phyloP scores from a whole-genome alignment of 2,797 vertebrate species.

The Emydoidea blandingii region DNA sequence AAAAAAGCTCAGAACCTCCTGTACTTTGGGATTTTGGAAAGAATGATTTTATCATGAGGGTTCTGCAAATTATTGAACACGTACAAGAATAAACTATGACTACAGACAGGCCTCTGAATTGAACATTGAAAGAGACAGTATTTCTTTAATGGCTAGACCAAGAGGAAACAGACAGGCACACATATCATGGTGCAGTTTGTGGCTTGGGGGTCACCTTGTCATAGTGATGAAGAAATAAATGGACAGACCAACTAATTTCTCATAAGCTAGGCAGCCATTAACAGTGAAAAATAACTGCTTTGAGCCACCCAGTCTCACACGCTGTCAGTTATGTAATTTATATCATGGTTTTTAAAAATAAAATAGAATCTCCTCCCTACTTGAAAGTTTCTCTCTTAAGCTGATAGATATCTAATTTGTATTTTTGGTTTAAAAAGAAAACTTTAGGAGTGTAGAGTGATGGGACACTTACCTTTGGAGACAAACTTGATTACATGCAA shows the following conservation, averaged over 20 bases:
- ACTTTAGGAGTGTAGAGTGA: background rate
- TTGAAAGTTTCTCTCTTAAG: background rate
- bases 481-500: background rate
- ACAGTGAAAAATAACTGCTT: accelerated
- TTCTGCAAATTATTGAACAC: background rate
- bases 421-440: background rate
- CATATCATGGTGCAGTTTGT: background rate
- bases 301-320: background rate
- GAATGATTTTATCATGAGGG: background rate
- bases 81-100: background rate
- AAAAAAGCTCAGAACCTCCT: background rate
- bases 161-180: background rate
- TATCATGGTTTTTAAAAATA: background rate
- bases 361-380: background rate
- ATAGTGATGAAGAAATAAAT: background rate
- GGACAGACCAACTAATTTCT: background rate
- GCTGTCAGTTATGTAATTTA: background rate
- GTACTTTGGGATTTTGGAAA: background rate
- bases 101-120: background rate
- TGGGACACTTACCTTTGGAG: background rate
- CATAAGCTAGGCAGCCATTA: accelerated
- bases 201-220: background rate
- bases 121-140: background rate
- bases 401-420: background rate
- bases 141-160: background rate